Evolutionary conservation across 1,140 invertebrate genomes (phyloP).

Genomic region (Cydia fagiglandana): DNA sequence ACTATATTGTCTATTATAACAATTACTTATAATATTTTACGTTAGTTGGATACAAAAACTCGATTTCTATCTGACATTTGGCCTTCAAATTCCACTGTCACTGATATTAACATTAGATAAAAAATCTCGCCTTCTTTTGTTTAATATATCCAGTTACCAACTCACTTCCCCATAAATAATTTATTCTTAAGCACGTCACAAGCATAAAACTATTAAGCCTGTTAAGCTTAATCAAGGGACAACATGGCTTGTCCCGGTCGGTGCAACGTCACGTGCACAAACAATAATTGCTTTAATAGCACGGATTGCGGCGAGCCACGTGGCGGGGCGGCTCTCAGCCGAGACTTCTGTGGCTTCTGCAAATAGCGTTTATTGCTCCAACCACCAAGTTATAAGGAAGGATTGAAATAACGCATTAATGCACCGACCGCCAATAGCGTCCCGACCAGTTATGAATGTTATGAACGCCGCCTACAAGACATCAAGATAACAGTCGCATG

Average conservation of each 20-base stretch:
- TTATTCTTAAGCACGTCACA: not conserved
- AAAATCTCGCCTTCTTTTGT: not conserved
- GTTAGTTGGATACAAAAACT: not conserved
- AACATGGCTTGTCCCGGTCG: conserved; percentile 5
- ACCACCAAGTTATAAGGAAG: conserved; percentile 46
- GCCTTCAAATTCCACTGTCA: not conserved
- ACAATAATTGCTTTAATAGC: conserved; percentile 32
- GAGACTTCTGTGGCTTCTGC: conserved; percentile 58
- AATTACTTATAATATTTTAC: not conserved
- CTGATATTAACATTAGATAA: not conserved
- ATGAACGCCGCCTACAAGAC: conserved; percentile 9
- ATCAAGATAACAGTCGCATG: conserved; percentile 13
- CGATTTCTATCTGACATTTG: not conserved
- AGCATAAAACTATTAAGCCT: conserved; percentile 21
- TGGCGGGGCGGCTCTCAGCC: conserved; percentile 35
- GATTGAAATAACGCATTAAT: conserved; percentile 36
- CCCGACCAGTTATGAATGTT: conserved; percentile 8
- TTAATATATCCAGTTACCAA: not conserved
- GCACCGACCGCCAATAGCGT: conserved; percentile 18
- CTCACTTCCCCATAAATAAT: conserved; percentile 1
- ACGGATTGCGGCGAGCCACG: conserved; percentile 22
- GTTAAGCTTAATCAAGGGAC: conserved; percentile 21
- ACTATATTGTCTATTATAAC: not conserved
- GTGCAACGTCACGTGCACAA: conserved; percentile 24
- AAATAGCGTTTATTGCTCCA: conserved; percentile 55